phyloP scores from a whole-genome alignment of 2,797 vertebrate species.

The Rhincodon typus region DNA sequence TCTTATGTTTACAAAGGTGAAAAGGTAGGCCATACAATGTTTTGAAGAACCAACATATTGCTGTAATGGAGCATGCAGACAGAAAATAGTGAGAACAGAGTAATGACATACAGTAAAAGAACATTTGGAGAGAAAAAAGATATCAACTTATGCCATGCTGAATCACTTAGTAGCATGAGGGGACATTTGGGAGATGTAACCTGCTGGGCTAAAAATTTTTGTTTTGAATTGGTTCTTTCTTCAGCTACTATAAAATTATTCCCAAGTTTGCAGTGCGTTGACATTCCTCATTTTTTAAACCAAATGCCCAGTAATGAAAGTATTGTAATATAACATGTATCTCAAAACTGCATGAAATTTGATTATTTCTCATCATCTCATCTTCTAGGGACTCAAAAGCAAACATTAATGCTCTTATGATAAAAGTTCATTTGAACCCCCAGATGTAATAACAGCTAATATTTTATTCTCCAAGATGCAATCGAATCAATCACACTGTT shows the following conservation, averaged over 20 bases:
- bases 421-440: not conserved
- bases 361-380: not conserved
- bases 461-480: not conserved
- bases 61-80: not conserved
- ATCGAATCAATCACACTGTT: not conserved
- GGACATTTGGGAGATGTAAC: not conserved
- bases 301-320: not conserved
- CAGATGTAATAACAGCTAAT: not conserved
- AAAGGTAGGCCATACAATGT: not conserved
- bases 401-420: not conserved
- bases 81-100: not conserved
- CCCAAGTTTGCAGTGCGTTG: not conserved
- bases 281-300: not conserved
- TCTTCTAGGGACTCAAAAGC: not conserved
- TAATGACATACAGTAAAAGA: not conserved
- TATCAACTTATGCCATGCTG: not conserved
- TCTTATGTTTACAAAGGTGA: not conserved
- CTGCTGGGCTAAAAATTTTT: not conserved
- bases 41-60: not conserved
- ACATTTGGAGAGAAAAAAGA: not conserved
- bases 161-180: not conserved
- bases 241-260: not conserved
- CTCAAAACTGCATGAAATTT: not conserved
- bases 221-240: not conserved
- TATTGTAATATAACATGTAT: not conserved